A percentile compares a stretch with the other conserved stretches of the same genome.
These are phyloP conservation scores for Haplochromis vanheusdeni DNA, from an alignment of 2,113 vertebrate species.

Conservation along the genomic window DNA sequence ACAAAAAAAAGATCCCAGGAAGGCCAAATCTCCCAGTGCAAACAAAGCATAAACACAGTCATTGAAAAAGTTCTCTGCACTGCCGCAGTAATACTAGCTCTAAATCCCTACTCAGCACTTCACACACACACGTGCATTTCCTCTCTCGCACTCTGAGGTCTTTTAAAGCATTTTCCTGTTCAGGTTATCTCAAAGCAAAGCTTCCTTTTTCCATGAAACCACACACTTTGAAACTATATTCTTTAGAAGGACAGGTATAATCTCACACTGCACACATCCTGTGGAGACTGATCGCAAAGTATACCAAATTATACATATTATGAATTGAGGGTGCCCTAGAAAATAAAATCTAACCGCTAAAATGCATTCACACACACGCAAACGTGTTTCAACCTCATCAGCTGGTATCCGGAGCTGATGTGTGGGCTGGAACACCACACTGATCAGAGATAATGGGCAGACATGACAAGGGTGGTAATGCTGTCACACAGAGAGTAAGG, in stretches of 20 bases:
- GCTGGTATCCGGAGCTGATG: neutral
- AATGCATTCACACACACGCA: neutral
- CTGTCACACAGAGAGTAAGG: slow-evolving; percentile 14
- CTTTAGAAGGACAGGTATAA: neutral
- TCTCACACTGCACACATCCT: neutral
- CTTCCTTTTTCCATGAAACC: neutral
- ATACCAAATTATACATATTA: neutral
- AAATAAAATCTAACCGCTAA: neutral
- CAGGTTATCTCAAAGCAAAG: neutral
- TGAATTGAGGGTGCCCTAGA: neutral
- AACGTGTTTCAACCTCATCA: neutral
- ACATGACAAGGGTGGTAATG: slow-evolving; percentile 37
- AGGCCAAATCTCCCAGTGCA: slow-evolving; percentile 21
- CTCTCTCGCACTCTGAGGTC: slow-evolving; percentile 8
- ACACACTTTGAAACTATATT: neutral
- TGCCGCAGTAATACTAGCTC: slow-evolving; percentile 20
- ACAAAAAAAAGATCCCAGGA: neutral
- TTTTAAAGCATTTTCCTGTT: neutral
- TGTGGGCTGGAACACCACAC: slow-evolving; percentile 26
- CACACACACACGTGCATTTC: slow-evolving; percentile 11
- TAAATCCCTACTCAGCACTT: slow-evolving; percentile 40
- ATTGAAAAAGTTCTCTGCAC: slow-evolving; percentile 28
- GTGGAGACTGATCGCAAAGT: neutral
- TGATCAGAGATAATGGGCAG: slow-evolving; percentile 56
- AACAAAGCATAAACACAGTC: slow-evolving; percentile 43